Conservation (phyloP, 2,113 vertebrate genomes). For the Geococcyx californianus region DNA sequence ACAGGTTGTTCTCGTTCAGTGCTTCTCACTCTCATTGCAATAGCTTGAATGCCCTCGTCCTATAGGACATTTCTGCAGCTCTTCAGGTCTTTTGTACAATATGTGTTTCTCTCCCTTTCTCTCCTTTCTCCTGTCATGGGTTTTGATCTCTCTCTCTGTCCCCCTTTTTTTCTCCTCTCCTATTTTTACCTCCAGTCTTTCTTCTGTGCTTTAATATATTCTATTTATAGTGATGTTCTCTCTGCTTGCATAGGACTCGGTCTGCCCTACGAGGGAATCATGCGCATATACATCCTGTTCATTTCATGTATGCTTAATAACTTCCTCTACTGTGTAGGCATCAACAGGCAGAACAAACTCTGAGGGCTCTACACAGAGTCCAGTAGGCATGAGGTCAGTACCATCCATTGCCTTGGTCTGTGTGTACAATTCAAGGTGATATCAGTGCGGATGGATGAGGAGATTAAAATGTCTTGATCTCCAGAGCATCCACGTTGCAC, state of each 20-base stretch:
- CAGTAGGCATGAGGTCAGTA: background rate
- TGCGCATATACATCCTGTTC: background rate
- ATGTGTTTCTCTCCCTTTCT: background rate
- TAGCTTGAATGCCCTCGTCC: background rate
- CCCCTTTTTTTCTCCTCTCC: fast-evolving
- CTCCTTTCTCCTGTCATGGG: fast-evolving
- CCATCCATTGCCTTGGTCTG: background rate
- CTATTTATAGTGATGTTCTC: background rate
- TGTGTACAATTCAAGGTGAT: background rate
- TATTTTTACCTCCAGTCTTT: background rate
- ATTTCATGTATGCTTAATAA: fast-evolving
- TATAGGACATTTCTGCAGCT: background rate
- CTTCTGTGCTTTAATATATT: background rate
- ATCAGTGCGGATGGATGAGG: background rate
- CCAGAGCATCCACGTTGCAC: background rate
- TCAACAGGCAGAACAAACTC: background rate
- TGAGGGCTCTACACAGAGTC: background rate
- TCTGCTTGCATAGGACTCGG: fast-evolving
- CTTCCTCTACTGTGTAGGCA: background rate
- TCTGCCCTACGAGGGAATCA: background rate
- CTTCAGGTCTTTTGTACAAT: background rate
- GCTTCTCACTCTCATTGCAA: background rate
- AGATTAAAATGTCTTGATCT: background rate
- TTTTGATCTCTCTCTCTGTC: background rate
- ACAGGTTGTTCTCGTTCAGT: background rate